Evolutionary conservation across 2,888 invertebrate genomes (phyloP).

Genomic region (Lydus trimaculatus): DNA sequence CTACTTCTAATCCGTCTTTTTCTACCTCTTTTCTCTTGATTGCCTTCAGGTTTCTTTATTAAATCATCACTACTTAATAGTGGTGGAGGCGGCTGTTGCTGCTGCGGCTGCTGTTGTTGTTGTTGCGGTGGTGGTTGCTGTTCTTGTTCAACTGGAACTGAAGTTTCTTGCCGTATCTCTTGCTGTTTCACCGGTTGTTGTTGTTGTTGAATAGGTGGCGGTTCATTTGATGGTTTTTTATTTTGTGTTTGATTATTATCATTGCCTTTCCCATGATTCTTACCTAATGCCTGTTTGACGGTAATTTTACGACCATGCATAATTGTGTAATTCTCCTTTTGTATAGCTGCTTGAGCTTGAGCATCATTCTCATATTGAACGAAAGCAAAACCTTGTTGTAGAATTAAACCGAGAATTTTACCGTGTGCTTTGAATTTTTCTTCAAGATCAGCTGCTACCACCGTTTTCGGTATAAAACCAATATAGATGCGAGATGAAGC

Average conservation of each 20-base stretch:
- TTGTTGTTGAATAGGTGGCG: constrained; percentile 10
- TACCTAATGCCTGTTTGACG: constrained; percentile 67
- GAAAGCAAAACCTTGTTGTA: constrained; percentile 85
- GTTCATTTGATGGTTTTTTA: constrained; percentile 15
- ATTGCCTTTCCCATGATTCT: constrained; percentile 38
- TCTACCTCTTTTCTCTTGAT: constrained; percentile 21
- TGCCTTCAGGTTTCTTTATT: constrained; percentile 24
- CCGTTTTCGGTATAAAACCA: constrained; percentile 73
- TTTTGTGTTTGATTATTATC: constrained; percentile 25
- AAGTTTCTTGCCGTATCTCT: constrained; percentile 7
- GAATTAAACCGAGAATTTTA: constrained; percentile 71
- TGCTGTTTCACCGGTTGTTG: constrained; percentile 11
- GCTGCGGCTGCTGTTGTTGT: constrained; percentile 27
- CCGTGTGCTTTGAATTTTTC: constrained; percentile 80
- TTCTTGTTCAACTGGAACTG: constrained; percentile 7
- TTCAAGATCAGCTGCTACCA: constrained; percentile 70
- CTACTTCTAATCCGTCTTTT: constrained; percentile 24
- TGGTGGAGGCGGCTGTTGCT: constrained; percentile 41
- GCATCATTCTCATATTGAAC: constrained; percentile 82
- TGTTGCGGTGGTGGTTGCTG: constrained; percentile 12
- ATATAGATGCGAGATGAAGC: constrained; percentile 81
- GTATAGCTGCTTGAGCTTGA: constrained; percentile 78
- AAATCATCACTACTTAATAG: constrained; percentile 33
- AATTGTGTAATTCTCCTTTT: constrained; percentile 71
- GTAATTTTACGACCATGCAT: constrained; percentile 77